Evolutionary conservation across 2,888 invertebrate genomes (phyloP).

Genomic region (Cecidostiba fungosa): DNA sequence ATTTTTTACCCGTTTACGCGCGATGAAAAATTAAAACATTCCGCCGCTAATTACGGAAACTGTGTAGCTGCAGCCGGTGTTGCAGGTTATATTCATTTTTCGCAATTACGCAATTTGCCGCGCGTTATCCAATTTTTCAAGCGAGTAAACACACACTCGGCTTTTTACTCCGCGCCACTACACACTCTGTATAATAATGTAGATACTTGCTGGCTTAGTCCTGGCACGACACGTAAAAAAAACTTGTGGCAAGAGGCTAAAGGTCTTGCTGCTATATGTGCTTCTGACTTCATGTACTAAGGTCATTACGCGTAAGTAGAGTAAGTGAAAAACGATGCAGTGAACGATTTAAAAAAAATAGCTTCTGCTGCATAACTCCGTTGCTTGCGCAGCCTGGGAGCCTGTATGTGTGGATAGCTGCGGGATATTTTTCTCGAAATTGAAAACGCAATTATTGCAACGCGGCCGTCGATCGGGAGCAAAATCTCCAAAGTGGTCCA

Average conservation of each 20-base stretch:
- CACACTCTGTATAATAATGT: background rate
- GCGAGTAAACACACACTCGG: background rate
- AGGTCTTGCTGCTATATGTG: constrained; percentile 34
- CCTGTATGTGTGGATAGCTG: background rate
- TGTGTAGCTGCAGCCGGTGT: background rate
- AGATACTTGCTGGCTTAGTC: constrained; percentile 4
- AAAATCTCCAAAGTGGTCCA: background rate
- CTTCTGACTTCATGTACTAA: constrained; percentile 20
- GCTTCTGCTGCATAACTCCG: constrained; percentile 11
- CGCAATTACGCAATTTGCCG: constrained; percentile 11
- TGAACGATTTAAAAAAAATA: constrained; percentile 16
- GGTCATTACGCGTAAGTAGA: constrained; percentile 34
- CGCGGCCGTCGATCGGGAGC: background rate
- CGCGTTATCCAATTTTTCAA: background rate
- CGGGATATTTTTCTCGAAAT: background rate
- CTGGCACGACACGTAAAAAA: constrained; percentile 11
- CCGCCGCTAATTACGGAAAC: background rate
- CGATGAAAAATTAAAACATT: background rate
- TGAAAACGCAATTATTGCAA: background rate
- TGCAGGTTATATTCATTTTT: background rate
- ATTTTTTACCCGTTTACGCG: background rate
- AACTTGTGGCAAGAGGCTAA: constrained; percentile 30
- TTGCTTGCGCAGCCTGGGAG: background rate
- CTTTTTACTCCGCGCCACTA: background rate
- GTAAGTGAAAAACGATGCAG: constrained; percentile 29